A percentile compares a stretch with the other conserved stretches of the same genome.
Evolutionary conservation across 1,140 invertebrate species (phyloP).

Genomic region (Drosophila trapezifrons): DNA sequence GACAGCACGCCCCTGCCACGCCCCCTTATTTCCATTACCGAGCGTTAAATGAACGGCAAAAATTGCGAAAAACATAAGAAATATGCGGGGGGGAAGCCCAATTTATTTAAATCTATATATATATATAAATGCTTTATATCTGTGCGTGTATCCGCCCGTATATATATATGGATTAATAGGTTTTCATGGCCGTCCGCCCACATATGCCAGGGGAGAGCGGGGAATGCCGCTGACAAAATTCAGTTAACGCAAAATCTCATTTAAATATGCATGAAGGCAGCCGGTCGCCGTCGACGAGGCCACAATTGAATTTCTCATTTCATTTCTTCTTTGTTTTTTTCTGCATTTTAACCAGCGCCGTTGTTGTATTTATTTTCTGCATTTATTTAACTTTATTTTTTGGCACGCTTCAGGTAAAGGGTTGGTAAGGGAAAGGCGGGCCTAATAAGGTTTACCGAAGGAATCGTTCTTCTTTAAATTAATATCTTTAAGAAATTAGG

Average conservation of each 20-base stretch:
- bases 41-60: slow-evolving; percentile 56
- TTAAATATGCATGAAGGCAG: slow-evolving; percentile 78
- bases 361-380: slow-evolving; percentile 7
- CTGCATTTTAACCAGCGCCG: background rate
- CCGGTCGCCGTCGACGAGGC: slow-evolving; percentile 23
- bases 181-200: slow-evolving; percentile 51
- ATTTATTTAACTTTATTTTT: slow-evolving; percentile 20
- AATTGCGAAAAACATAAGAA: slow-evolving; percentile 16
- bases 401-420: slow-evolving; percentile 20
- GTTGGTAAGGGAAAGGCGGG: background rate
- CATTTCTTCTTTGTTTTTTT: slow-evolving; percentile 22
- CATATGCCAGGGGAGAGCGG: too few species aligned
- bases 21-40: background rate
- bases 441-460: slow-evolving; percentile 1
- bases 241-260: slow-evolving; percentile 81
- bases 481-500: too few species aligned
- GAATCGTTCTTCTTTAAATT: too few species aligned
- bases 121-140: slow-evolving; percentile 63
- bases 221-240: slow-evolving; percentile 75
- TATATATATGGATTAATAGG: slow-evolving; percentile 65
- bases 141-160: slow-evolving; percentile 13
- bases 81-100: slow-evolving; percentile 33
- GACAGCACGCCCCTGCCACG: slow-evolving; percentile 45
- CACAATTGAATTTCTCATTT: slow-evolving; percentile 53
- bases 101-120: slow-evolving; percentile 77